Evolutionary conservation across 2,113 vertebrate species (phyloP), one percentile per base, ranked within the genome.

Genomic region (Probosciger aterrimus): DNA sequence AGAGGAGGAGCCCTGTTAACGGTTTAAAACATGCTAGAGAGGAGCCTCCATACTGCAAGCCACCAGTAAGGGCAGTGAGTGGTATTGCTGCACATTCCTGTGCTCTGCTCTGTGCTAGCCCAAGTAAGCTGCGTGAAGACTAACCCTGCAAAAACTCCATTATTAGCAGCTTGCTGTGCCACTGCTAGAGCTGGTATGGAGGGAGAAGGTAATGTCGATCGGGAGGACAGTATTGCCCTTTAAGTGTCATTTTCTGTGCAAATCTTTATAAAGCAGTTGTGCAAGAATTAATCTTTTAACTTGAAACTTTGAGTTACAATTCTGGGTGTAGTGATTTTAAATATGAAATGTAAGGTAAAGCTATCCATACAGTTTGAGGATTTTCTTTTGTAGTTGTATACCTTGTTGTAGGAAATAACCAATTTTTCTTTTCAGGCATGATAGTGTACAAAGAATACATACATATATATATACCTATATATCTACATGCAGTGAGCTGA

Each of bases 231-330:
- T 71, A 25, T 10, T 90, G 27, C 53, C 49, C 30, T 14, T 85
- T 39, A 86, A 92, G 33, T 44, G 49, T 35, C 2, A 19, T 35
- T 86, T 82, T 57, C 28, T 65, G 7, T 82, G 82, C 41, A 79
- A 5, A 49, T 82, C 82, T 71, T 85, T 23, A 16, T 90, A 68
- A 88, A 64, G 15, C 10, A 50, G 3, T 92, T 95, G 47, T 86
- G 53, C 63, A 92, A 60, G 71, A 83, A 88, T 95, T 82, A 62
- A 92, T 30, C 7, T 30, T 30, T 92, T 86, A 91, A 84, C 70
- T 62, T 57, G 64, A 82, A 78, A 52, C 84, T 30, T 47, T 16
- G 74, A 73, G 25, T 50, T 93, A 55, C 31, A 62, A 37, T 65
- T 83, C 43, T 81, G 37, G 55, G 19, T 14, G 16, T 47, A 46